Evolutionary conservation across 2,113 vertebrate species (phyloP).

Genomic region (Serinus canaria): DNA sequence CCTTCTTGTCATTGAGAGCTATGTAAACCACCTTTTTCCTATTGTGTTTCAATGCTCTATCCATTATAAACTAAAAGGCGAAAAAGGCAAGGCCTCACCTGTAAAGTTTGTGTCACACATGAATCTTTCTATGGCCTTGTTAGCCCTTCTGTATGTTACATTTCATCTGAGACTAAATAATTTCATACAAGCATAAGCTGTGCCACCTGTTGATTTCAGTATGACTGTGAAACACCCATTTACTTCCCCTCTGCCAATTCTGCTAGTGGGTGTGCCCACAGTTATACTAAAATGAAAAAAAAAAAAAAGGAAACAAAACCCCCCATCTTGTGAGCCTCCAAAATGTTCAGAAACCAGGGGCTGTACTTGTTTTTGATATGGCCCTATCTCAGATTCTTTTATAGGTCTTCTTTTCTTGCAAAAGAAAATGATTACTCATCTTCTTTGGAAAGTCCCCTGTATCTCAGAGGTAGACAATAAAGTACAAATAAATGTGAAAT

Average conservation of each 20-base stretch:
- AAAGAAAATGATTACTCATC: neutral
- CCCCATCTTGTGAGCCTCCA: neutral
- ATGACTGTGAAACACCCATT: neutral
- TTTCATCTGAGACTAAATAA: neutral
- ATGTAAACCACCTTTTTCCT: neutral
- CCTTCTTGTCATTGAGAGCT: neutral
- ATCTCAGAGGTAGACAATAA: neutral
- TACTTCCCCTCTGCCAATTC: neutral
- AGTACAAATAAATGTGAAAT: neutral
- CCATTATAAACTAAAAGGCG: neutral
- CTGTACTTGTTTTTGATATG: neutral
- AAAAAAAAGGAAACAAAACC: neutral
- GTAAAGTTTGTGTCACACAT: neutral
- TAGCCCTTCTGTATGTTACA: neutral
- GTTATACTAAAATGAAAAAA: neutral
- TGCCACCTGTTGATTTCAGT: constrained; percentile 2
- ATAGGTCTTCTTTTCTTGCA: neutral
- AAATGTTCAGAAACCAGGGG: neutral
- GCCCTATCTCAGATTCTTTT: neutral
- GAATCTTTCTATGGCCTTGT: neutral
- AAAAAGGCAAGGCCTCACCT: neutral
- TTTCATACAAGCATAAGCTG: neutral
- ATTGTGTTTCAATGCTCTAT: neutral
- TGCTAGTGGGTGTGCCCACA: neutral
- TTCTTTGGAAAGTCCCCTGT: neutral